Evolutionary conservation across 2,113 vertebrate genomes (phyloP).

Genomic region (Columbina picui): DNA sequence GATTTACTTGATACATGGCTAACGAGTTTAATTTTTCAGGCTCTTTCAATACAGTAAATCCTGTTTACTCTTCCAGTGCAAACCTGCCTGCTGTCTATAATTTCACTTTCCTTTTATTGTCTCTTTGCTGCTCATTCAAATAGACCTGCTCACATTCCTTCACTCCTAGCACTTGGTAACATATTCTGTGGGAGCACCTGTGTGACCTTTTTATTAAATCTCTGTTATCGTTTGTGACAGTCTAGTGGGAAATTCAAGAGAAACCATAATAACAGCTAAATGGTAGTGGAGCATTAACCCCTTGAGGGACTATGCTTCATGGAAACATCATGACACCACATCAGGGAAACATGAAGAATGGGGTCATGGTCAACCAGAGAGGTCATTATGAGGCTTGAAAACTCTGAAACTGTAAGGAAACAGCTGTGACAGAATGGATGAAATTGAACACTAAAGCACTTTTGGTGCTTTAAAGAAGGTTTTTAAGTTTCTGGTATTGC

Average conservation of each 20-base stretch:
- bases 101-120: neutral
- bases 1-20: conserved; percentile 41
- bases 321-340: neutral
- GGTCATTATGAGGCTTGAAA: neutral
- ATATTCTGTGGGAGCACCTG: conserved; percentile 22
- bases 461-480: too few species aligned
- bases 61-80: neutral
- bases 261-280: conserved; percentile 28
- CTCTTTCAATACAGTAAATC: conserved; percentile 57
- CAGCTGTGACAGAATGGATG: neutral
- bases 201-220: conserved; percentile 28
- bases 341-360: neutral
- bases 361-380: neutral
- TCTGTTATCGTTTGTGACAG: conserved; percentile 42
- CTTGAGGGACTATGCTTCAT: neutral
- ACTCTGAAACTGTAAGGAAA: neutral
- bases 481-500: neutral
- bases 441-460: neutral
- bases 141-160: conserved; percentile 14
- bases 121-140: neutral
- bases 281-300: conserved; percentile 29
- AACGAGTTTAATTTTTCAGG: conserved; percentile 41
- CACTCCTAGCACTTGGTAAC: neutral
- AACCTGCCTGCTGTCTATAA: neutral
- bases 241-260: neutral